Evolutionary conservation across 2,888 invertebrate species (phyloP).

Genomic region (Piscicola geometra): DNA sequence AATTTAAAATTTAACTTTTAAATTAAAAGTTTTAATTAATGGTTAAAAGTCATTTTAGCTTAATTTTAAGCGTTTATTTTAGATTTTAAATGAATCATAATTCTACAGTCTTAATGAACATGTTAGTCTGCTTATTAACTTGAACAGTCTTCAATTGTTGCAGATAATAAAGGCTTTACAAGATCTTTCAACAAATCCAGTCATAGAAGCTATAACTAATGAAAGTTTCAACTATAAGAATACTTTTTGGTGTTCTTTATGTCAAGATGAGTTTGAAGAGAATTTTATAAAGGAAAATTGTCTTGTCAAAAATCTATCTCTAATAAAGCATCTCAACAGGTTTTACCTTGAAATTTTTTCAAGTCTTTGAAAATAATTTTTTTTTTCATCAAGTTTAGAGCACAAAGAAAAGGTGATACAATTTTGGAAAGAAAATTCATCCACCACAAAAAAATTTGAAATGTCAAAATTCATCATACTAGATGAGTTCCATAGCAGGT

Average conservation of each 20-base stretch:
- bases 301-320: not conserved
- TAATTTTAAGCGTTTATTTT: too few species aligned
- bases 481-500: not conserved
- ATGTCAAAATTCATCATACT: not conserved
- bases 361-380: not conserved
- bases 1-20: too few species aligned
- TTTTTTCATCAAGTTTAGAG: not conserved
- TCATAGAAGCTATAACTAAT: not conserved
- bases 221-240: not conserved
- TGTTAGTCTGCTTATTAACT: too few species aligned
- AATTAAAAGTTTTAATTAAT: too few species aligned
- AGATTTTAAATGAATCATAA: too few species aligned
- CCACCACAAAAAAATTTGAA: not conserved
- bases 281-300: not conserved
- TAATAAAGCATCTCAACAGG: conserved; percentile 14
- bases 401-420: conserved; percentile 11
- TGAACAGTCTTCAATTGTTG: too few species aligned
- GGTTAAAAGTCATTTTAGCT: too few species aligned
- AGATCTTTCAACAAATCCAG: not conserved
- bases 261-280: conserved; percentile 7
- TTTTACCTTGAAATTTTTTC: not conserved
- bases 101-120: too few species aligned
- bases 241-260: conserved; percentile 18
- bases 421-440: not conserved
- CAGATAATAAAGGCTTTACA: not conserved